These are phyloP conservation scores for Listrodromus nycthemerus DNA, from an alignment of 2,888 invertebrate species.

Conservation along the genomic window DNA sequence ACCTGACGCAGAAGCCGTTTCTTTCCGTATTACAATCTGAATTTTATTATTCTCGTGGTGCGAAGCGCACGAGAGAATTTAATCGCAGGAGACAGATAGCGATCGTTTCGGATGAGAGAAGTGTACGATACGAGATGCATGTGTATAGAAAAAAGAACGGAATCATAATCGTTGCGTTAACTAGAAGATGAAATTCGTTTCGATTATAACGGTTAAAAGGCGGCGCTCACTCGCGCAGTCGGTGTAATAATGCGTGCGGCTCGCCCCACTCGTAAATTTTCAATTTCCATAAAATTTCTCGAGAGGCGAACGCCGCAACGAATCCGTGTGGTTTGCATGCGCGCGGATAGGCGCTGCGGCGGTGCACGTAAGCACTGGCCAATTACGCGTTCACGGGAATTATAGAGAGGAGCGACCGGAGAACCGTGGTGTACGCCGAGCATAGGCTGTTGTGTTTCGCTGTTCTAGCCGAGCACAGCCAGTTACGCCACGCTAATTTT, in stretches of 20 bases:
- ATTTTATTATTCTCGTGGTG: not conserved
- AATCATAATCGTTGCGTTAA: constrained; percentile 27
- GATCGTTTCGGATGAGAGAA: not conserved
- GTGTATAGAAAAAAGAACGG: constrained; percentile 12
- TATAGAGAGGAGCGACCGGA: constrained; percentile 23
- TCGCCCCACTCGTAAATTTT: constrained; percentile 22
- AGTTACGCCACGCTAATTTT: constrained; percentile 60
- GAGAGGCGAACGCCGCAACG: not conserved
- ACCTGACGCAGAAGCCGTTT: not conserved
- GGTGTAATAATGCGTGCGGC: constrained; percentile 39
- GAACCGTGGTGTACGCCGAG: not conserved
- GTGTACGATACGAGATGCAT: not conserved
- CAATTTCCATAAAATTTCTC: constrained; percentile 61
- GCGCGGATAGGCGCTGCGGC: constrained; percentile 8
- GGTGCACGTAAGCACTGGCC: constrained; percentile 33
- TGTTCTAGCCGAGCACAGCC: constrained; percentile 44
- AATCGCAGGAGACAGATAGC: constrained; percentile 9
- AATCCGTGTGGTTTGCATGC: not conserved
- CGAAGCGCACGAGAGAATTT: not conserved
- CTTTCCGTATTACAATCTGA: not conserved
- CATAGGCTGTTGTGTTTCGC: not conserved
- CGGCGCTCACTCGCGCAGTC: constrained; percentile 15
- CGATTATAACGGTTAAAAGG: constrained; percentile 54
- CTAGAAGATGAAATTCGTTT: constrained; percentile 23
- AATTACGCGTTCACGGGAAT: constrained; percentile 44